Base-by-base conservation (phyloP, 1,140 invertebrate genomes). In the Dreissena polymorpha region DNA sequence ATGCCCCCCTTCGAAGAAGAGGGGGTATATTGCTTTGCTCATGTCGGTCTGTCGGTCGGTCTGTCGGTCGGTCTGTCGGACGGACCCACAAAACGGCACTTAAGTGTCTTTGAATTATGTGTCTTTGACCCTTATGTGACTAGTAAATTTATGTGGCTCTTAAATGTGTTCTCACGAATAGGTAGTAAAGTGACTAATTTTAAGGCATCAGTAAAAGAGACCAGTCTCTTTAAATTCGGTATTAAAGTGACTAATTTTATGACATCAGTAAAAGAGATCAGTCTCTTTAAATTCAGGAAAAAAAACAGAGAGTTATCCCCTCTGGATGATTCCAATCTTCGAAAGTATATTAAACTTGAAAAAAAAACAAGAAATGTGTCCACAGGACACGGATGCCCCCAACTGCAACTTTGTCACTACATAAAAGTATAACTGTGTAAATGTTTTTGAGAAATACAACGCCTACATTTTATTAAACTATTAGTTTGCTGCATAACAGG, bases 121-220 rank as follows among this genome's bases (percentile, higher is more conserved):
- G n/a, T n/a, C n/a, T n/a, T n/a, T n/a, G n/a, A n/a, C 57, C 57
- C 57, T 23, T 60, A 60, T 60, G 57, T 60, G 57, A 60, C 57
- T 60, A n/a, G 16, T 60, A 10, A 23, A 39, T 60, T 60, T 60
- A 60, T 60, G 57, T 60, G 57, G 57, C 57, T 60, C 21, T 60
- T 23, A 60, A 60, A 60, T 6, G 57, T 60, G 57, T 60, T 60
- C 57, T 60, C 21, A 60, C 12, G 57, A 60, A 60, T 60, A 60
- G 21, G 57, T 60, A 60, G 16, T 60, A 60, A 60, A 60, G 57
- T 18, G 57, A 60, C 57, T 60, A 60, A 23, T 60, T 60, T 60
- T n/a, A 23, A 3, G 57, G 21, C 57, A n/a, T 60, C 57, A n/a
- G 57, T 60, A 18, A 18, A 60, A 60, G 16, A 6, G 16, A 60